phyloP scores from a whole-genome alignment of 2,888 invertebrate genomes.

The Scaptomyza polygonia region DNA sequence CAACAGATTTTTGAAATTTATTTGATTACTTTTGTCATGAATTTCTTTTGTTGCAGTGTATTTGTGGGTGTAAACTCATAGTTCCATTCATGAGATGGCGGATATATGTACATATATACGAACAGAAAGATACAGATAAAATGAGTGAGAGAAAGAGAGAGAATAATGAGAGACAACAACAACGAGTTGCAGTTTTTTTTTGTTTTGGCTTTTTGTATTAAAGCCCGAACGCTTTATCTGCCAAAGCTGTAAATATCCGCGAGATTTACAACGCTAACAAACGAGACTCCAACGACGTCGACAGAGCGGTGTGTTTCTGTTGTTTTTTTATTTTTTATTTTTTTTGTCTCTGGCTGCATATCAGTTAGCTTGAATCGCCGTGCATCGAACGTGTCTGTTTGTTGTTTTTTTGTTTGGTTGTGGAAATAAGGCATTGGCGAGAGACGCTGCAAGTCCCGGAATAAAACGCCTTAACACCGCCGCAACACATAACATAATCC shows the following conservation, averaged over 20 bases:
- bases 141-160: conserved; percentile 17
- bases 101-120: too few relatives aligned
- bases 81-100: conserved; percentile 54
- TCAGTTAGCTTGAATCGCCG: conserved; percentile 57
- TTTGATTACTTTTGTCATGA: too few relatives aligned
- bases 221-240: conserved; percentile 65
- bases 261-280: conserved; percentile 81
- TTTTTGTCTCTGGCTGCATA: conserved; percentile 22
- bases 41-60: background rate
- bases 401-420: too few relatives aligned
- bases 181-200: conserved; percentile 38
- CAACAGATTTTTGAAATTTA: too few relatives aligned
- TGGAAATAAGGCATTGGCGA: conserved; percentile 30
- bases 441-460: conserved; percentile 25
- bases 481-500: conserved; percentile 40
- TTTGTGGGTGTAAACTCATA: conserved; percentile 48
- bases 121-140: too few relatives aligned
- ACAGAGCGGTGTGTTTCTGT: conserved; percentile 5
- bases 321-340: too few relatives aligned
- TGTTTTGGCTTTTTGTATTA: conserved; percentile 7
- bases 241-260: conserved; percentile 82
- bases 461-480: too few relatives aligned
- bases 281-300: conserved; percentile 27
- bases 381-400: conserved; percentile 19
- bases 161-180: too few relatives aligned